Evolutionary conservation across 1,140 invertebrate genomes (phyloP).

Genomic region (Tribolium castaneum): DNA sequence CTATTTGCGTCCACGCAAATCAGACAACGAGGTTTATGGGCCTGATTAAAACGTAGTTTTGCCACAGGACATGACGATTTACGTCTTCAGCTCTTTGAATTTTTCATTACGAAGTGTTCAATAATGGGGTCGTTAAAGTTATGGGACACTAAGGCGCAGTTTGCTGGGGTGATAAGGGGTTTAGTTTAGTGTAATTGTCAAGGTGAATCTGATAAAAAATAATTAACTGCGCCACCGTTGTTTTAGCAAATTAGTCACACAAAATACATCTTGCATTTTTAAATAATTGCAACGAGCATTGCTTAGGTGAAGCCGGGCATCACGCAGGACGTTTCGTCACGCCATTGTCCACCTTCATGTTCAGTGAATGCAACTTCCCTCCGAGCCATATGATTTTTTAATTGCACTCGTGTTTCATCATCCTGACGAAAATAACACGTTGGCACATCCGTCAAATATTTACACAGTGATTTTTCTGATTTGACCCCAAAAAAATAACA

Average conservation of each 20-base stretch:
- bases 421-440: conserved; percentile 16
- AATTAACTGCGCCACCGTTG: background rate
- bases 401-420: conserved; percentile 9
- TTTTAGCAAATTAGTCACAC: background rate
- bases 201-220: background rate
- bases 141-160: conserved; percentile 1
- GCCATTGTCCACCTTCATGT: conserved; percentile 10
- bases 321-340: conserved; percentile 21
- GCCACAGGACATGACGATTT: background rate
- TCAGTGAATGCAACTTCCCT: background rate
- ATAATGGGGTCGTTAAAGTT: conserved; percentile 1
- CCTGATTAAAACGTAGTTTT: background rate
- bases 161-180: background rate
- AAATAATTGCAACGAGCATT: background rate
- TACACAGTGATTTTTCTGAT: background rate
- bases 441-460: conserved; percentile 28
- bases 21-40: background rate
- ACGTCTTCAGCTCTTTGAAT: conserved; percentile 9
- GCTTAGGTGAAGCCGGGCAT: background rate
- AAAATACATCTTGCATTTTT: background rate
- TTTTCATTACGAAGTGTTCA: conserved; percentile 6
- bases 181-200: background rate
- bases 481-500: background rate
- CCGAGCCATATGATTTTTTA: background rate
- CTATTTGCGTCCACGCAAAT: background rate